A percentile compares a stretch with the other conserved stretches of the same genome.
Conservation (phyloP, 2,888 invertebrate genomes). For the Chydorus sphaericus region DNA sequence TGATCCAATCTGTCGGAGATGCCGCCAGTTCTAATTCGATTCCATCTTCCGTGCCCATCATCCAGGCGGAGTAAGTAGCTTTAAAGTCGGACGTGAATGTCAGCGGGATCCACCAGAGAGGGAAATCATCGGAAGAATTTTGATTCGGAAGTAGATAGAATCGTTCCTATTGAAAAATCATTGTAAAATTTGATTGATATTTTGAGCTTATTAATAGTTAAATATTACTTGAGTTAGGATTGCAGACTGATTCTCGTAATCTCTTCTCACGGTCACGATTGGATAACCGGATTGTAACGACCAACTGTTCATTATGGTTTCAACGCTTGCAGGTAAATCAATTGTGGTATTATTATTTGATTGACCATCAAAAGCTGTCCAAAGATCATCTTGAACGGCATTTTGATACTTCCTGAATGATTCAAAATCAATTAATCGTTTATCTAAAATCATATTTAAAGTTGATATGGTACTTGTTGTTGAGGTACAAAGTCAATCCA, state of each 20-base stretch:
- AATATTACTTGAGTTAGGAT: conserved; percentile 21
- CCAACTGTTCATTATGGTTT: conserved; percentile 40
- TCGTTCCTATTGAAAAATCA: conserved; percentile 16
- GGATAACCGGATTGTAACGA: conserved; percentile 31
- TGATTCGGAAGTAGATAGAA: conserved; percentile 19
- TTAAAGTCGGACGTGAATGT: conserved; percentile 29
- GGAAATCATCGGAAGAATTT: conserved; percentile 21
- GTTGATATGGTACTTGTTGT: conserved; percentile 26
- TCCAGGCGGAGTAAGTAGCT: not conserved
- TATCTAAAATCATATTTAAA: not conserved
- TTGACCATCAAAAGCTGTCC: conserved; percentile 60
- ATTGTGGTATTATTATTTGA: conserved; percentile 42
- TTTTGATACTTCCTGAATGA: conserved; percentile 42
- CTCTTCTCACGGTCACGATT: conserved; percentile 21
- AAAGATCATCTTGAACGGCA: conserved; percentile 72
- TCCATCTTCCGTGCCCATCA: not conserved
- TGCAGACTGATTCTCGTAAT: conserved; percentile 19
- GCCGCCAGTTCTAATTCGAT: not conserved
- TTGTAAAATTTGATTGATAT: not conserved
- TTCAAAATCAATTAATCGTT: not conserved
- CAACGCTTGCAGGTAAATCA: conserved; percentile 31
- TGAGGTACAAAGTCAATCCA: conserved; percentile 53
- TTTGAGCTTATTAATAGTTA: not conserved
- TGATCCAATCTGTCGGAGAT: conserved; percentile 20
- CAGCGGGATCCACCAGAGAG: conserved; percentile 44